Evolutionary conservation across 2,797 vertebrate species (phyloP), one percentile per base, ranked within the genome.

Genomic region (Manis crassicaudata): DNA sequence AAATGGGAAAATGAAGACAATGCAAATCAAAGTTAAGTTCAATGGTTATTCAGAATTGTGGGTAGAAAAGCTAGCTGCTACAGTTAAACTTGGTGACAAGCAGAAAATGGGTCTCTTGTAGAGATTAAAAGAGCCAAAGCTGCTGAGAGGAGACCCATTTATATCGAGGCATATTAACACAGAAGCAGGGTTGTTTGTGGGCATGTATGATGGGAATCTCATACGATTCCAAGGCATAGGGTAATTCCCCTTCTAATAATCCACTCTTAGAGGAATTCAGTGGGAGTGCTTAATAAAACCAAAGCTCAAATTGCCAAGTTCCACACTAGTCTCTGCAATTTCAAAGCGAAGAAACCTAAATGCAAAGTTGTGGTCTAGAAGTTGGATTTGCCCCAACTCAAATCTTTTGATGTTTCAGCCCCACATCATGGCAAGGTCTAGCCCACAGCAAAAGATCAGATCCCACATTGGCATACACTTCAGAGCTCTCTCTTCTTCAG

Each of bases 11-110:
- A 94, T 32, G 89, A 96, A 95, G 95, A 94, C 94, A 97, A 94
- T 96, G 87, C 87, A 94, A 96, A 96, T 92, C 96, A 95, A 96
- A 97, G 93, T 85, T 82, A 95, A 97, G 91, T 96, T 96, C 92
- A 92, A 60, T 29, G 20, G 81, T 72, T 88, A 94, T 94, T 93
- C 89, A 85, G 96, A 93, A 94, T 37, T 43, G 35, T 90, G 83
- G 83, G 83, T 84, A 60, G 87, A 79, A 32, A 93, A 84, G 88
- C 37, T 90, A 88, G 92, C 89, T 89, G 37, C 73, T 65, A 88
- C 76, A 82, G 60, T 89, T 75, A 90, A 95, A 93, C 58, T 67
- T 37, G 73, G 77, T 70, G 73, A 95, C 80, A 90, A 84, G 93
- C n/a, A 88, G 92, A 88, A 96, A 90, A 92, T 56, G 27, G 82